Percentiles rank a stretch among this genome's conserved stretches.
phyloP scores from a whole-genome alignment of 2,888 invertebrate species.

The Rosalia funebris region DNA sequence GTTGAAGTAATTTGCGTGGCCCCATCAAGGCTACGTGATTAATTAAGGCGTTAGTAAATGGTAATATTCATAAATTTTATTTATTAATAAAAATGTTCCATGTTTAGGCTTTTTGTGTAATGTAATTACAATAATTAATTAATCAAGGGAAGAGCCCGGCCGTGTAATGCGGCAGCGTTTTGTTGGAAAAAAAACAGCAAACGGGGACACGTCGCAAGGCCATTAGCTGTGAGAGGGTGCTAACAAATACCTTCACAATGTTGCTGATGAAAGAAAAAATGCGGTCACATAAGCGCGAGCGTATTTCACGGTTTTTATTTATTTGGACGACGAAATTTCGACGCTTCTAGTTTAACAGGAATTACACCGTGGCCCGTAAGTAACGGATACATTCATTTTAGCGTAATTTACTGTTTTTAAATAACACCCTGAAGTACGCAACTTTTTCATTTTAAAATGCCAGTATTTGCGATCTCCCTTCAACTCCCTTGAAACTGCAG shows the following conservation, averaged over 20 bases:
- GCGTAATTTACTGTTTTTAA: no score
- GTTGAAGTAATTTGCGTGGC: background rate
- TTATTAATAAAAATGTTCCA: slow-evolving; percentile 4
- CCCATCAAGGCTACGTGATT: background rate
- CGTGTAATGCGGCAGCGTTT: slow-evolving; percentile 1
- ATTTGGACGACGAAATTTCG: no score
- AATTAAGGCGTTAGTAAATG: background rate
- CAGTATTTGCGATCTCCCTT: no score
- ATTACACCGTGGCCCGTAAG: no score
- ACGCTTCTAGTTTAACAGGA: no score
- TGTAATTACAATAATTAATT: slow-evolving; percentile 20
- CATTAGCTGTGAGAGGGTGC: slow-evolving; percentile 23
- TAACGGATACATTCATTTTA: no score
- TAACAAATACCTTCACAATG: slow-evolving; percentile 18
- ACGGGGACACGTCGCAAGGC: slow-evolving; percentile 7
- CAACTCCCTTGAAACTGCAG: no score
- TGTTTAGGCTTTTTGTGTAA: slow-evolving; percentile 6
- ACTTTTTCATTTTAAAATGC: no score
- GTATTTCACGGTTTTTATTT: slow-evolving; percentile 13
- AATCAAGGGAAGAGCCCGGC: slow-evolving; percentile 12
- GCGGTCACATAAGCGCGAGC: slow-evolving; percentile 10
- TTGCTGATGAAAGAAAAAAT: slow-evolving; percentile 11
- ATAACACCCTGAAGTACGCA: no score
- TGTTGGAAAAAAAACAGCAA: background rate
- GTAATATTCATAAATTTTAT: slow-evolving; percentile 18